These are phyloP conservation scores for Numenius arquata DNA, from an alignment of 2,113 vertebrate genomes.

Conservation along the genomic window DNA sequence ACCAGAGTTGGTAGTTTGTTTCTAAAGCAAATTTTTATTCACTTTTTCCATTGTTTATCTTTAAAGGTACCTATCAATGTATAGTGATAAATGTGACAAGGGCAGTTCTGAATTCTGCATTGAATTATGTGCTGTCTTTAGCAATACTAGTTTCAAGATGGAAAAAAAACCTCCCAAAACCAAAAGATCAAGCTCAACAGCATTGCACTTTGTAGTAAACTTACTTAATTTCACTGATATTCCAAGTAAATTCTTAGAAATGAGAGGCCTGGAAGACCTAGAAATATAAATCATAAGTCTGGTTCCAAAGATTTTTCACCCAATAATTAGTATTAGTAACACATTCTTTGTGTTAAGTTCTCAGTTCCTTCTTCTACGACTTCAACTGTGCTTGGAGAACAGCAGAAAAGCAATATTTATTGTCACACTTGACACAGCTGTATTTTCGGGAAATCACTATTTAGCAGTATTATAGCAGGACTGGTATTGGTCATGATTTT, in stretches of 20 bases:
- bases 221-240: neutral
- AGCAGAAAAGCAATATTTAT: neutral
- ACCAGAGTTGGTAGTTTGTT: neutral
- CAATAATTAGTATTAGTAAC: neutral
- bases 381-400: neutral
- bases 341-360: neutral
- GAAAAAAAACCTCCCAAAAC: neutral
- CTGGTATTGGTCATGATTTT: neutral
- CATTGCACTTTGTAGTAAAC: neutral
- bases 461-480: neutral
- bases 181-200: neutral
- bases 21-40: neutral
- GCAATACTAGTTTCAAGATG: neutral
- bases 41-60: neutral
- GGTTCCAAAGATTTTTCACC: neutral
- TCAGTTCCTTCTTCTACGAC: neutral
- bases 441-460: neutral
- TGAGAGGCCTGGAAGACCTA: neutral
- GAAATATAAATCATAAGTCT: neutral
- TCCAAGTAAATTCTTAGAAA: neutral
- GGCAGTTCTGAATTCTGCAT: neutral
- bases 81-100: neutral
- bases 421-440: neutral
- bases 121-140: neutral
- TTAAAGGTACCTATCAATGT: neutral